phyloP scores from a whole-genome alignment of 2,797 vertebrate species.

The Crenuchus spilurus region DNA sequence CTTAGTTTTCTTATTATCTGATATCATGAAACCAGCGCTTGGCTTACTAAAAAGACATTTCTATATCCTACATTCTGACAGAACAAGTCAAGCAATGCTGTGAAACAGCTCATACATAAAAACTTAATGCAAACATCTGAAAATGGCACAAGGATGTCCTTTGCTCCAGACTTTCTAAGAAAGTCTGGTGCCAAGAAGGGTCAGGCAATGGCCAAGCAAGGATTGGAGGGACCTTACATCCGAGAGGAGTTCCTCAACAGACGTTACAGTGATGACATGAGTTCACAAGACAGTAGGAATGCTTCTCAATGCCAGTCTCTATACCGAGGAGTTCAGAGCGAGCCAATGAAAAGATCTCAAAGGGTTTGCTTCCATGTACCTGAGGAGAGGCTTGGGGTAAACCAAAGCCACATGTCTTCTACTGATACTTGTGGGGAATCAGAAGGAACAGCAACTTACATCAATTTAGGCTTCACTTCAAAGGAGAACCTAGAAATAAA shows the following conservation, averaged over 20 bases:
- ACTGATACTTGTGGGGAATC: background rate
- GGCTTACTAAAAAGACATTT: background rate
- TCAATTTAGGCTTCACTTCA: too few relatives aligned
- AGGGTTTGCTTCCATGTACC: slow-evolving; percentile 81
- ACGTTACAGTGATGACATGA: slow-evolving; percentile 52
- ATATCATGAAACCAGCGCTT: background rate
- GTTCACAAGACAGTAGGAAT: slow-evolving; percentile 82
- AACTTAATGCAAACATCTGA: slow-evolving; percentile 63
- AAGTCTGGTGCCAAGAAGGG: slow-evolving; percentile 81
- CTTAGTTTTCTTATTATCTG: background rate
- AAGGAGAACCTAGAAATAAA: too few relatives aligned
- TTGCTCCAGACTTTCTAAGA: slow-evolving; percentile 80
- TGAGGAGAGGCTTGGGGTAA: slow-evolving; percentile 69
- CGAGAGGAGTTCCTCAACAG: slow-evolving; percentile 64
- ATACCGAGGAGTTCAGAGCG: slow-evolving; percentile 80
- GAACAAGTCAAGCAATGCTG: slow-evolving; percentile 72
- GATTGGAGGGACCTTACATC: slow-evolving; percentile 74
- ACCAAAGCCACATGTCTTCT: slow-evolving; percentile 80
- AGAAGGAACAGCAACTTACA: background rate
- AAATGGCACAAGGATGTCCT: slow-evolving; percentile 56
- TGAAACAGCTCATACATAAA: slow-evolving; percentile 77
- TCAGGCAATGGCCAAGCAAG: slow-evolving; percentile 77
- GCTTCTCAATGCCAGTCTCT: slow-evolving; percentile 65
- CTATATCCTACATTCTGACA: slow-evolving; percentile 43
- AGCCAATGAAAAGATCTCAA: slow-evolving; percentile 81